Conservation (phyloP, 1,140 invertebrate species). For the Dendroctonus valens region DNA sequence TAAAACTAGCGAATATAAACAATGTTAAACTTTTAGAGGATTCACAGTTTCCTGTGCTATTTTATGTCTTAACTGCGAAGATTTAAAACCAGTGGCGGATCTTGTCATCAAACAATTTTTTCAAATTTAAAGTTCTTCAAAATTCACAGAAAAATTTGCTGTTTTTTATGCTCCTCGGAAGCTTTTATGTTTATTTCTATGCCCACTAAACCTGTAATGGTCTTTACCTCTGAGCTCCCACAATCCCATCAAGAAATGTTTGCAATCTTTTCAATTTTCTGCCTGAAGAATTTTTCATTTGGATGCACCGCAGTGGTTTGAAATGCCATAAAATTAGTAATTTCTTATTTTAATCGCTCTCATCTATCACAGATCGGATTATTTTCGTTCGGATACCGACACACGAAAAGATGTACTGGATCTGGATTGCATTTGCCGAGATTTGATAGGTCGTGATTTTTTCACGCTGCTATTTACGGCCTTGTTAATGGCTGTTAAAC, state of each 20-base stretch:
- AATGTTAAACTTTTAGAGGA: slow-evolving; percentile 25
- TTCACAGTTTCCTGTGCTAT: slow-evolving; percentile 34
- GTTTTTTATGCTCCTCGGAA: no score
- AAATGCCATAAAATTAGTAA: slow-evolving; percentile 24
- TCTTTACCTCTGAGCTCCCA: no score
- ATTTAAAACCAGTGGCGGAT: slow-evolving; percentile 2
- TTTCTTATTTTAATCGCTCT: slow-evolving; percentile 33
- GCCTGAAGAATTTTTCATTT: no score
- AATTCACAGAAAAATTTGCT: no score
- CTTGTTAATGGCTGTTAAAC: background rate
- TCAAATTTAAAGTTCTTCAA: no score
- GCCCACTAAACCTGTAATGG: no score
- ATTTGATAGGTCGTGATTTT: slow-evolving; percentile 16
- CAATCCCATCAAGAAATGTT: no score
- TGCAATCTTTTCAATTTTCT: no score
- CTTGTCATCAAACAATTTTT: background rate
- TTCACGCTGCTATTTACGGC: slow-evolving; percentile 12
- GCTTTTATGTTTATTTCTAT: no score
- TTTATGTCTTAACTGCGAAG: slow-evolving; percentile 12
- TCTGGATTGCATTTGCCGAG: slow-evolving; percentile 28
- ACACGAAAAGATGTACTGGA: slow-evolving; percentile 26
- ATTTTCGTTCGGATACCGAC: slow-evolving; percentile 31
- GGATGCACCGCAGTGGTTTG: background rate
- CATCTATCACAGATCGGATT: slow-evolving; percentile 33
- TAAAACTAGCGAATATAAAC: slow-evolving; percentile 25